Evolutionary conservation across 2,113 vertebrate genomes (phyloP), one percentile per base, ranked within the genome.

Genomic region (Dolichallabes microphthalmus): DNA sequence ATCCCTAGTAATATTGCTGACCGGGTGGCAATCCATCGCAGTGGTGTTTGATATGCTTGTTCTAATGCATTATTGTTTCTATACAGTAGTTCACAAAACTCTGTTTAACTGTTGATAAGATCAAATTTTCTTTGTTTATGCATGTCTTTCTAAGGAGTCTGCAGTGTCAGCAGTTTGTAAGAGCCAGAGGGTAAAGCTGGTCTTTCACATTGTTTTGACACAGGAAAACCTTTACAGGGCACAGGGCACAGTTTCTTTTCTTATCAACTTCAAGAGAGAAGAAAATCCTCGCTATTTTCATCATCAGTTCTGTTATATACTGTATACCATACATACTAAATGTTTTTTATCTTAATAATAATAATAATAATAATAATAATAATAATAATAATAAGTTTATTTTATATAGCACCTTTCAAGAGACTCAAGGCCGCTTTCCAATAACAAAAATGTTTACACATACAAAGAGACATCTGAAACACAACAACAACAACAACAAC

Each of bases 201-300:
- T 27, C 19, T 73, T 45, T 55, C 14, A 55, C 53, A 2, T 39
- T 39, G n/a, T 71, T 20, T 20, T 17, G 15, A 32, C 32, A 71
- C 30, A 35, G 10, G 19, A 71, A 71, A 22, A 35, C 32, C 35
- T 74, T 52, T 12, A 57, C 20, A 73, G 32, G 35, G 13, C 4
- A 50, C 22, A 76, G 12, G n/a, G 25, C 6, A 14, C 39, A n/a
- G 32, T 2, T 1, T 35, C 8, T 19, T 30, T 39, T 74, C 9
- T 50, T 6, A 52, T 50, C 9, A 73, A 12, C 39, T 25, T 74
- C 22, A 74, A 74, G 4, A 39, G 68, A 74, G 4, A 50, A 25
- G 71, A 74, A 74, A n/a, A n/a, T n/a, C n/a, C n/a, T n/a, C n/a
- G n/a, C n/a, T 71, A 30, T 71, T 35, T 69, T 32, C 27, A 68